A percentile compares a stretch with the other conserved stretches of the same genome.
Evolutionary conservation across 2,888 invertebrate species (phyloP).

Genomic region (Folsomia candida): DNA sequence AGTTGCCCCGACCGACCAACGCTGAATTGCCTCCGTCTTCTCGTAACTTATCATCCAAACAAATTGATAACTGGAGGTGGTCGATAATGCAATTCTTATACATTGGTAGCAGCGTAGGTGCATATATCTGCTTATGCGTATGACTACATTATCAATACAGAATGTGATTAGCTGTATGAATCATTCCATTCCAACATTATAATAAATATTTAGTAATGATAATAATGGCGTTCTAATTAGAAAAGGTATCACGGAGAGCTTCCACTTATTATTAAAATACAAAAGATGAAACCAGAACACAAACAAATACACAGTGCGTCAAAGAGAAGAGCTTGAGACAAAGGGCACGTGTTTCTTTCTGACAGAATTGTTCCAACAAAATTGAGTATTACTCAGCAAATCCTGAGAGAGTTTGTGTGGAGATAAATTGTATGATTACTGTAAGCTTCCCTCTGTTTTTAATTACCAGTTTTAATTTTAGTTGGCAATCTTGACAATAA

Average conservation of each 20-base stretch:
- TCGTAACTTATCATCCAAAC: background rate
- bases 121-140: too few relatives aligned
- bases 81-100: background rate
- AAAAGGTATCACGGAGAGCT: background rate
- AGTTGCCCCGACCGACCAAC: constrained; percentile 1
- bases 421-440: constrained; percentile 20
- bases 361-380: background rate
- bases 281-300: background rate
- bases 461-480: background rate
- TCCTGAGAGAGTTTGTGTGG: constrained; percentile 8
- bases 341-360: constrained; percentile 8
- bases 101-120: too few relatives aligned
- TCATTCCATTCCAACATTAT: background rate
- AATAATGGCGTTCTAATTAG: background rate
- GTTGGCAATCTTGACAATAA: too few relatives aligned
- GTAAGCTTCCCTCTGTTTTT: background rate
- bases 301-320: background rate
- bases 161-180: background rate
- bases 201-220: background rate
- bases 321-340: background rate
- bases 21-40: background rate
- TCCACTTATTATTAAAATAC: too few relatives aligned
- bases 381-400: constrained; percentile 19
- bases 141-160: too few relatives aligned
- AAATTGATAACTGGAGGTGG: background rate